Percentiles rank a stretch among this genome's conserved stretches.
Conservation (phyloP, 2,113 vertebrate species). For the Tamias sibiricus region DNA sequence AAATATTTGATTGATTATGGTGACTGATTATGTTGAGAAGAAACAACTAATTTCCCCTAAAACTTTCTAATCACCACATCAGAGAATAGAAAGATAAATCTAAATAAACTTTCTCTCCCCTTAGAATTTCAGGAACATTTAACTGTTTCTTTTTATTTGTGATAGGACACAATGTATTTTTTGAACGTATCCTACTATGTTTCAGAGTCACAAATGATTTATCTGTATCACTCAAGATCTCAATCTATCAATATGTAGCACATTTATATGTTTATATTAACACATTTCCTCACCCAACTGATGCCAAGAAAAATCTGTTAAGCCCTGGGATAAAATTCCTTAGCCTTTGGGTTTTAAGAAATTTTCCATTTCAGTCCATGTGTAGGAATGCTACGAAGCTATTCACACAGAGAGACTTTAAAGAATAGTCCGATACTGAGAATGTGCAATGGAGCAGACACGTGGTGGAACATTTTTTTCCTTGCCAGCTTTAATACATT, state of each 20-base stretch:
- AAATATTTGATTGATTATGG: slow-evolving; percentile 42
- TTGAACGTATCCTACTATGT: not conserved
- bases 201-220: not conserved
- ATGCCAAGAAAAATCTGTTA: slow-evolving; percentile 2
- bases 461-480: not conserved
- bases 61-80: slow-evolving; percentile 26
- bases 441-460: not conserved
- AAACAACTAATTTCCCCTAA: slow-evolving; percentile 50
- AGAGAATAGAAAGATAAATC: not conserved
- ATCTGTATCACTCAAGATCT: not conserved
- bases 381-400: not conserved
- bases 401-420: slow-evolving; percentile 4
- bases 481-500: slow-evolving; percentile 41
- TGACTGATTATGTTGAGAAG: slow-evolving; percentile 38
- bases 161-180: not conserved
- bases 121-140: slow-evolving; percentile 46
- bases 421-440: slow-evolving; percentile 5
- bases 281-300: not conserved
- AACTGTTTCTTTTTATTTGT: not conserved
- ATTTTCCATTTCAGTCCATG: not conserved
- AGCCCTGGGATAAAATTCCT: not conserved
- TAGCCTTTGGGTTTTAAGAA: slow-evolving; percentile 3
- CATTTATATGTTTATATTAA: not conserved
- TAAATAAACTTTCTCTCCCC: slow-evolving; percentile 32
- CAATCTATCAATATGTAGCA: not conserved